Percentiles rank a stretch among this genome's conserved stretches.
Evolutionary conservation across 2,888 invertebrate species (phyloP).

Genomic region (Zhuqinia jingwanae): DNA sequence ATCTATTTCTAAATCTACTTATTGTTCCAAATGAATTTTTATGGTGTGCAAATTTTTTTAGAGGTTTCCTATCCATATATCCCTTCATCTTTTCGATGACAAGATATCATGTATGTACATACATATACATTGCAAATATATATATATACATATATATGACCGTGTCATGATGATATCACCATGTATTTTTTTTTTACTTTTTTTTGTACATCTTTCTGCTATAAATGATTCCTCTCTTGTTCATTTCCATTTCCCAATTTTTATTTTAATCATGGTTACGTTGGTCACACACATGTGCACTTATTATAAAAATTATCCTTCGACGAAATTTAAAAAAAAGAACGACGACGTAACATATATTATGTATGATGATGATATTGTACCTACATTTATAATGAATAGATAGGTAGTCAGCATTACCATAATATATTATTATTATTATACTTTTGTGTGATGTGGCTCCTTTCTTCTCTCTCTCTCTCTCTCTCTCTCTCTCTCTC

Average conservation of each 20-base stretch:
- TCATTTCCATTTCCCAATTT: conserved; percentile 23
- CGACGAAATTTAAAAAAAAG: conserved; percentile 26
- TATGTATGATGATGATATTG: too few species aligned
- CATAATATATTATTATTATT: background rate
- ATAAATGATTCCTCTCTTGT: background rate
- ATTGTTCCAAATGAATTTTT: too few species aligned
- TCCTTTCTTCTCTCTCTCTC: too few species aligned
- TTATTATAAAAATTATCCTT: conserved; percentile 34
- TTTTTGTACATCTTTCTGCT: conserved; percentile 4
- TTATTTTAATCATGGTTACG: conserved; percentile 19
- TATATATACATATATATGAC: too few species aligned
- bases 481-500: too few species aligned
- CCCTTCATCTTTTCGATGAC: too few species aligned
- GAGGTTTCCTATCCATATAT: too few species aligned
- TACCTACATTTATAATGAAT: too few species aligned
- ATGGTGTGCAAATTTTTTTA: too few species aligned
- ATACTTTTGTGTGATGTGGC: background rate
- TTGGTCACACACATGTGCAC: background rate
- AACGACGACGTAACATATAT: too few species aligned
- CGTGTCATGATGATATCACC: background rate
- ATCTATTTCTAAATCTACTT: too few species aligned
- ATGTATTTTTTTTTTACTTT: conserved; percentile 7
- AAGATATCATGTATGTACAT: background rate
- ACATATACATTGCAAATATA: too few species aligned
- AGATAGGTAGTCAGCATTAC: background rate